Evolutionary conservation across 2,888 invertebrate species (phyloP).

Genomic region (Eilema sororculum): DNA sequence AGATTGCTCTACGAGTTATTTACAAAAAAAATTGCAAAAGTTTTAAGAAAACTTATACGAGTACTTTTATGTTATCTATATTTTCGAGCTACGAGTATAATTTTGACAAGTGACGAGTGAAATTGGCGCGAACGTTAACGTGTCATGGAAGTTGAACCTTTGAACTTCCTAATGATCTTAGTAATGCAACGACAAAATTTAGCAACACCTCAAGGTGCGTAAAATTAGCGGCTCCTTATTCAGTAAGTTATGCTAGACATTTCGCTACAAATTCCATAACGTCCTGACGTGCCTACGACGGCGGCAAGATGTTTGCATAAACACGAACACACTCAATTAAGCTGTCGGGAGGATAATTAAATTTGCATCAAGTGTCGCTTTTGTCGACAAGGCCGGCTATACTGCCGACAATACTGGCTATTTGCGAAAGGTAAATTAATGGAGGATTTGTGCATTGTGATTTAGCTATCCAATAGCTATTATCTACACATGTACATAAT

Average conservation of each 20-base stretch:
- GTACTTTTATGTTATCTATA: not conserved
- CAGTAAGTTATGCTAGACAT: conserved; percentile 15
- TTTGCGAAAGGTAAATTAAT: conserved; percentile 14
- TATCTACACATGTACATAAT: too few relatives aligned
- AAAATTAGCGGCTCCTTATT: not conserved
- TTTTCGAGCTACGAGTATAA: not conserved
- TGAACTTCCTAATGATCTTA: conserved; percentile 1
- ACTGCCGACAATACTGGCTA: conserved; percentile 28
- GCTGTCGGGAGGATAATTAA: conserved; percentile 51
- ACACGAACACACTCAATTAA: conserved; percentile 53
- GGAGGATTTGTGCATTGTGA: not conserved
- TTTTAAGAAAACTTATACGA: too few relatives aligned
- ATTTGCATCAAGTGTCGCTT: conserved; percentile 62
- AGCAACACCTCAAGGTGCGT: not conserved
- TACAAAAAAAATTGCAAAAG: too few relatives aligned
- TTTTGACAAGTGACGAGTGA: not conserved
- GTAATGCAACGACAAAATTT: not conserved
- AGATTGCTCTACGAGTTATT: too few relatives aligned
- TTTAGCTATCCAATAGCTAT: not conserved
- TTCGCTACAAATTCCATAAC: conserved; percentile 23
- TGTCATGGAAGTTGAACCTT: not conserved
- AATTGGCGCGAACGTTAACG: not conserved
- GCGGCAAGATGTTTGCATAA: conserved; percentile 34
- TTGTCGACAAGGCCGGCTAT: conserved; percentile 22
- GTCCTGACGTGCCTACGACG: conserved; percentile 14